Percentiles rank a stretch among this genome's conserved stretches.
phyloP scores from a whole-genome alignment of 2,888 invertebrate species.

The Odontocolon sp. region DNA sequence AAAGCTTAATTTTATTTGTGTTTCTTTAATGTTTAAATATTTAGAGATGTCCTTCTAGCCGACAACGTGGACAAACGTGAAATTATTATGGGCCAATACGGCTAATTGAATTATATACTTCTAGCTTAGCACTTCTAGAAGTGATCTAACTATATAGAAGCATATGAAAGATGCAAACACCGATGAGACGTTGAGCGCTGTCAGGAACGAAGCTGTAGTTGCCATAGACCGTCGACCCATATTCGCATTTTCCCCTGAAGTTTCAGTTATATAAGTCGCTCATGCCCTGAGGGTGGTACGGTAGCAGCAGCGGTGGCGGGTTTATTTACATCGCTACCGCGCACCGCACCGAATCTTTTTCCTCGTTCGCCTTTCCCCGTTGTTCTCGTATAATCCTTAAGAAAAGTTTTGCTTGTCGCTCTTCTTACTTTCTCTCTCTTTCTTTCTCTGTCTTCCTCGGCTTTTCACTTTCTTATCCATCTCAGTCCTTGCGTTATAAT shows the following conservation, averaged over 20 bases:
- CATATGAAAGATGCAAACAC: conserved; percentile 7
- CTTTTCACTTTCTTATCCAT: no score
- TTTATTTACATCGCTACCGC: conserved; percentile 49
- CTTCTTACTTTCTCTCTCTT: conserved; percentile 14
- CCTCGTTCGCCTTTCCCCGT: neutral
- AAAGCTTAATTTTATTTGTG: no score
- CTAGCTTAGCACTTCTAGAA: conserved; percentile 41
- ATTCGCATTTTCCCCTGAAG: conserved; percentile 55
- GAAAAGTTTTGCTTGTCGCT: conserved; percentile 46
- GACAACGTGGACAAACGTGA: neutral
- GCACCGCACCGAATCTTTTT: neutral
- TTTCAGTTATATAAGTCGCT: conserved; percentile 55
- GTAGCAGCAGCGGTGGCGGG: conserved; percentile 31
- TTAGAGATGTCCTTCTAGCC: no score
- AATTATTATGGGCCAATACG: no score
- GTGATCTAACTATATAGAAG: conserved; percentile 43
- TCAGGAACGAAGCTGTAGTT: conserved; percentile 35
- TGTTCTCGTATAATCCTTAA: conserved; percentile 49
- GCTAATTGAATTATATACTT: conserved; percentile 52
- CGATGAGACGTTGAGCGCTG: neutral
- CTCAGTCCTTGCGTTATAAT: conserved; percentile 15
- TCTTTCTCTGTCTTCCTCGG: neutral
- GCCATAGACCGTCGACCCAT: conserved; percentile 48
- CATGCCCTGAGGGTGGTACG: conserved; percentile 43
- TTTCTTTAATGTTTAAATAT: no score